Percentiles rank a stretch among this genome's conserved stretches.
These are phyloP conservation scores for Julus scandinavius DNA, from an alignment of 2,888 invertebrate genomes.

Conservation along the genomic window DNA sequence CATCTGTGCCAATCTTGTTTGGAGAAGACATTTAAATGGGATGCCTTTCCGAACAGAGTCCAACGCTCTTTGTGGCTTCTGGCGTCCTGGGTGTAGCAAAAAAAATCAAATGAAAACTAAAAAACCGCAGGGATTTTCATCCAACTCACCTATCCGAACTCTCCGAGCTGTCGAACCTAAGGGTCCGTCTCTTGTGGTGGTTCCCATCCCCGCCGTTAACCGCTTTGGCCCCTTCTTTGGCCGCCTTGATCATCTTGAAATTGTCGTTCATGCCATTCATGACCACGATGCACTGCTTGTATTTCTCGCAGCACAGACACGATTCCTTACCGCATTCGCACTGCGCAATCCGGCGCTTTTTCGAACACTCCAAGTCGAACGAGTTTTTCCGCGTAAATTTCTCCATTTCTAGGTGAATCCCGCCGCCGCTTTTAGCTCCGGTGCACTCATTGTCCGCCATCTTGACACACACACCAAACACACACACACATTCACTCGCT, in stretches of 20 bases:
- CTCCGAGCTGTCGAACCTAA: conserved; percentile 93
- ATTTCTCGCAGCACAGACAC: conserved; percentile 45
- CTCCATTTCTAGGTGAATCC: conserved; percentile 47
- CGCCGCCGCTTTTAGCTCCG: conserved; percentile 47
- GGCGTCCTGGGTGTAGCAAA: background rate
- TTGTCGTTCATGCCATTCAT: conserved; percentile 46
- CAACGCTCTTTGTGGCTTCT: conserved; percentile 7
- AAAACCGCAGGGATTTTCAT: background rate
- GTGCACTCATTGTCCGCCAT: conserved; percentile 55
- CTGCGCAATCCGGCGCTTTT: background rate
- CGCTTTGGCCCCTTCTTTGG: background rate
- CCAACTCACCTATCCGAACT: conserved; percentile 87
- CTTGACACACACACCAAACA: conserved; percentile 46
- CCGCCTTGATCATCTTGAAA: conserved; percentile 1
- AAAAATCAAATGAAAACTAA: background rate
- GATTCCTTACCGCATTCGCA: conserved; percentile 47
- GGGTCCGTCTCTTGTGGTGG: conserved; percentile 83
- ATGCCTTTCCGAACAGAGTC: background rate
- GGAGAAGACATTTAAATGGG: background rate
- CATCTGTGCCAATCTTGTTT: background rate
- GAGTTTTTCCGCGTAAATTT: conserved; percentile 51
- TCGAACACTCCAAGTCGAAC: conserved; percentile 7
- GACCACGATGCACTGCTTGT: conserved; percentile 28
- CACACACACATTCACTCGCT: conserved; percentile 40
- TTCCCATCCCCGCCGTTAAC: background rate